These are phyloP conservation scores for Sceliomorpha sp. DNA, from an alignment of 2,888 invertebrate genomes.

Conservation along the genomic window DNA sequence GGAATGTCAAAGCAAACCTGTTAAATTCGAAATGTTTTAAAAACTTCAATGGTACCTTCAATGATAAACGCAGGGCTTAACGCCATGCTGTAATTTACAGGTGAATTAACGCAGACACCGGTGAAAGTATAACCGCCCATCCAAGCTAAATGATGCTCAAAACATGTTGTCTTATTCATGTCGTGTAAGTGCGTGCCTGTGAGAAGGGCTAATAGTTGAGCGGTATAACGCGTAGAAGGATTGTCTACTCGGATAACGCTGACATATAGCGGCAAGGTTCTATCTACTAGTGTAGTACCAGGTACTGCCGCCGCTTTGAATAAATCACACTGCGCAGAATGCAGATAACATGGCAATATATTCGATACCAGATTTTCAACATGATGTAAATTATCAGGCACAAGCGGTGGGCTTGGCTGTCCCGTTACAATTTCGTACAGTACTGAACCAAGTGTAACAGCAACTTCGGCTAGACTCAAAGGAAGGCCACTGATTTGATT, in stretches of 20 bases:
- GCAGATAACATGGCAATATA: slow-evolving; percentile 89
- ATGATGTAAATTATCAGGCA: slow-evolving; percentile 26
- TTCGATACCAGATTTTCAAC: slow-evolving; percentile 78
- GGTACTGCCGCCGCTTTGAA: slow-evolving; percentile 83
- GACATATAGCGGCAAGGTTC: slow-evolving; percentile 83
- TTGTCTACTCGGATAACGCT: slow-evolving; percentile 83
- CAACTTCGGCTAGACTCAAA: slow-evolving; percentile 84
- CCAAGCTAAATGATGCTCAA: slow-evolving; percentile 81
- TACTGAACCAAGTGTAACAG: slow-evolving; percentile 84
- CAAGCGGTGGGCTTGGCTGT: slow-evolving; percentile 74
- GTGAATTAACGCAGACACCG: slow-evolving; percentile 87
- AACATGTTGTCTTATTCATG: slow-evolving; percentile 80
- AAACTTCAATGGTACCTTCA: slow-evolving; percentile 81
- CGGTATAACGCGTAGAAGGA: slow-evolving; percentile 83
- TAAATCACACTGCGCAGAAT: slow-evolving; percentile 86
- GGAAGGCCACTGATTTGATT: slow-evolving; percentile 55
- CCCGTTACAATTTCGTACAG: slow-evolving; percentile 84
- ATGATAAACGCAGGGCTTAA: slow-evolving; percentile 91
- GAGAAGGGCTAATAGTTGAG: slow-evolving; percentile 84
- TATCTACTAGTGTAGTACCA: slow-evolving; percentile 79
- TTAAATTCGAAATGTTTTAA: too few species aligned
- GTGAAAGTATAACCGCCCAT: slow-evolving; percentile 85
- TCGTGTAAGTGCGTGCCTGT: slow-evolving; percentile 81
- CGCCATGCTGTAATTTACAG: slow-evolving; percentile 88
- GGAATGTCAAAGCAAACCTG: too few species aligned